These are phyloP conservation scores for Puffinus mauretanicus DNA, from an alignment of 2,113 vertebrate genomes.

Conservation along the genomic window DNA sequence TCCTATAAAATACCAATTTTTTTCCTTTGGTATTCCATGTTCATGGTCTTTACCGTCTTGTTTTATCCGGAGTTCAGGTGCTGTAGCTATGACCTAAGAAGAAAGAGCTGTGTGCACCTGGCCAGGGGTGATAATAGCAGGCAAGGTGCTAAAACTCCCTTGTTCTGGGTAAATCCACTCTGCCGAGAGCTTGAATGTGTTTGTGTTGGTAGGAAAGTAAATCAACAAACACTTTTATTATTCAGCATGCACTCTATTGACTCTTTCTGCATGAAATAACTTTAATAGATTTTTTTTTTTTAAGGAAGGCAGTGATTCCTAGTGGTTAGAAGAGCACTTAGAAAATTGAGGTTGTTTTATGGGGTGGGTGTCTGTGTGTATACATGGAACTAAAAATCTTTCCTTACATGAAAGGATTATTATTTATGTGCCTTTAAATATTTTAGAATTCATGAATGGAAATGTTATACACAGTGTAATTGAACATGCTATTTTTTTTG, in stretches of 20 bases:
- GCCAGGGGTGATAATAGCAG: not conserved
- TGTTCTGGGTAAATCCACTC: not conserved
- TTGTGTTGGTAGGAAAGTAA: not conserved
- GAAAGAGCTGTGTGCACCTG: not conserved
- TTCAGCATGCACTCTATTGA: not conserved
- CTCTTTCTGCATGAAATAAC: not conserved
- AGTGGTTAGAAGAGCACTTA: not conserved
- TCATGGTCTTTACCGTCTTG: not conserved
- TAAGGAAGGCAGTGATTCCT: not conserved
- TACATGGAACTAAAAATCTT: not conserved
- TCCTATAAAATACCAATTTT: not conserved
- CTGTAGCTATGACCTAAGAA: not conserved
- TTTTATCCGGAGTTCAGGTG: not conserved
- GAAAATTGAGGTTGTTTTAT: not conserved
- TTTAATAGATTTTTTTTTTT: not conserved
- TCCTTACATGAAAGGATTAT: accelerated
- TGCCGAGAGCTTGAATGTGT: not conserved
- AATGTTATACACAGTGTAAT: not conserved
- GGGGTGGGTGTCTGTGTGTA: not conserved
- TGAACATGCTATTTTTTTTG: not conserved
- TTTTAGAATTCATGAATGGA: not conserved
- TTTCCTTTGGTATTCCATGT: not conserved
- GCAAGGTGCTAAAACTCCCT: not conserved
- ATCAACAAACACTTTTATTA: not conserved
- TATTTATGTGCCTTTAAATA: not conserved